A percentile compares a stretch with the other conserved stretches of the same genome.
phyloP scores from a whole-genome alignment of 2,113 vertebrate species.

The Prolemur simus region DNA sequence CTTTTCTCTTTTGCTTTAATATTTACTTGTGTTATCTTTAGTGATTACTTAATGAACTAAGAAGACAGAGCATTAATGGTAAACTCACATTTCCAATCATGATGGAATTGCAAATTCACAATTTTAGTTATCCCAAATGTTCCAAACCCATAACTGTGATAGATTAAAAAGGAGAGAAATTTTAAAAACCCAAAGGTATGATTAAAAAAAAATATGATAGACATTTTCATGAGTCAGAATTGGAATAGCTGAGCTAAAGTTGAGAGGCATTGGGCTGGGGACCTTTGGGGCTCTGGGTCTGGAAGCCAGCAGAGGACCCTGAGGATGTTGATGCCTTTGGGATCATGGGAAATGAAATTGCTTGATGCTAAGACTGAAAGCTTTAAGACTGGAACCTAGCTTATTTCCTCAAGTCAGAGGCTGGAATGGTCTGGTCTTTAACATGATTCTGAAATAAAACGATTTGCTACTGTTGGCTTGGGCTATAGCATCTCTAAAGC shows the following conservation, averaged over 20 bases:
- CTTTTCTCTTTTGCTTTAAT: constrained; percentile 10
- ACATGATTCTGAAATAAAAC: background rate
- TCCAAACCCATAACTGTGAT: background rate
- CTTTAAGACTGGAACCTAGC: background rate
- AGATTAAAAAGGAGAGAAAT: background rate
- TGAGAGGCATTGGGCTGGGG: background rate
- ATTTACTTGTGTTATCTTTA: background rate
- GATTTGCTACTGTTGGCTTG: background rate
- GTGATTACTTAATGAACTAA: background rate
- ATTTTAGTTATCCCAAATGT: background rate
- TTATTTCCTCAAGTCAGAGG: background rate
- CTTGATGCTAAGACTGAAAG: background rate
- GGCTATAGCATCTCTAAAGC: background rate
- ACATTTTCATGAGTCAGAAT: background rate
- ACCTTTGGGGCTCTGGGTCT: background rate
- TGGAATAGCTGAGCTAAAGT: background rate
- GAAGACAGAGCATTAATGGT: background rate
- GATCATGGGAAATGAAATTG: background rate
- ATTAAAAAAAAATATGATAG: background rate
- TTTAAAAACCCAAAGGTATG: background rate
- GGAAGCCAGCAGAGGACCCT: background rate
- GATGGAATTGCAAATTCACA: background rate
- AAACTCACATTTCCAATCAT: background rate
- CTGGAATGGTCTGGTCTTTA: background rate
- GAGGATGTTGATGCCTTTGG: background rate